Percentiles rank a stretch among this genome's conserved stretches.
Evolutionary conservation across 2,797 vertebrate genomes (phyloP).

Genomic region (Leptatherina wallacei): DNA sequence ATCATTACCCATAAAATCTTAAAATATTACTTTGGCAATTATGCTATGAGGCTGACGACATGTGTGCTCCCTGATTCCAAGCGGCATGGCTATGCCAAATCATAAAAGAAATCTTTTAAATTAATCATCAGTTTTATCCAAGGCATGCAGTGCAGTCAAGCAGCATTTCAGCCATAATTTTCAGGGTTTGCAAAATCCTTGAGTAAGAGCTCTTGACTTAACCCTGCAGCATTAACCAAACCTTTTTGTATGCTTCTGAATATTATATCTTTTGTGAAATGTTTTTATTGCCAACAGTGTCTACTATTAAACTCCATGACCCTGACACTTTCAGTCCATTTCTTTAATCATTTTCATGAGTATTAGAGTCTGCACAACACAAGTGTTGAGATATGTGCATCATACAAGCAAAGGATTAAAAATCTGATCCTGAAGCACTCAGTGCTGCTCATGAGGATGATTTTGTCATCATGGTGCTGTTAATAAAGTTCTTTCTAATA

Average conservation of each 20-base stretch:
- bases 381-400: neutral
- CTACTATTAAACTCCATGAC: neutral
- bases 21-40: no score
- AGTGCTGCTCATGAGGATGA: slow-evolving; percentile 32
- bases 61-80: no score
- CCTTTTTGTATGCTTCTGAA: neutral
- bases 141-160: neutral
- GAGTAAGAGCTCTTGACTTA: neutral
- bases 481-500: slow-evolving; percentile 77
- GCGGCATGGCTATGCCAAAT: no score
- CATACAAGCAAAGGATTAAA: slow-evolving; percentile 7
- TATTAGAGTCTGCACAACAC: neutral
- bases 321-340: neutral
- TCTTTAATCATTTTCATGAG: neutral
- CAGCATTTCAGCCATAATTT: neutral
- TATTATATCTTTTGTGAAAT: neutral
- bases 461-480: slow-evolving; percentile 53
- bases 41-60: no score
- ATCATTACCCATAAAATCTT: no score
- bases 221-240: neutral
- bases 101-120: no score
- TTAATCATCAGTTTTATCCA: no score
- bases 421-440: slow-evolving; percentile 33
- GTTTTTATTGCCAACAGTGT: neutral
- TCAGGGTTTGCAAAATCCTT: neutral